Base-by-base conservation (phyloP, 2,888 invertebrate genomes). In the Mycalesis mineus region DNA sequence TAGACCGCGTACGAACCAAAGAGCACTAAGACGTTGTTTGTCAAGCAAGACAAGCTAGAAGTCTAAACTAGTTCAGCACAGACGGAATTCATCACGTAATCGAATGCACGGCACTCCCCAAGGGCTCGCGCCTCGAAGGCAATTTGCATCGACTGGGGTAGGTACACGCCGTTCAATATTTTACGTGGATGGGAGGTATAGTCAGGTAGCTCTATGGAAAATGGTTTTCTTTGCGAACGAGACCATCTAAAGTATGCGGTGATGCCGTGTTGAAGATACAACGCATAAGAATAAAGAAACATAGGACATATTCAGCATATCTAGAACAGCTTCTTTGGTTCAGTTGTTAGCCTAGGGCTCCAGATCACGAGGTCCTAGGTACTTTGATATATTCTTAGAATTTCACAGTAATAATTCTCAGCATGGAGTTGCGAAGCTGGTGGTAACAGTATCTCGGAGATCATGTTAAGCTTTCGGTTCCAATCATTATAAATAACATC, bases 81-180 rank as follows among this genome's bases (percentile, higher is more conserved):
- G 59, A 59, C 63, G 58, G 61, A 65, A 69, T 69, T 72, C 68
- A 71, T 71, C 73, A 70, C 71, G 70, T 74, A 74, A 73, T 75
- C 69, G 72, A 72, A 73, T 70, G 71, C 72, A 71, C 68, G 68
- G 64, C 62, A 61, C 62, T 65, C 70, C 68, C 69, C 33, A 57
- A 60, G 70, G 72, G 65, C 59, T 59, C 55, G 33, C 65, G 60
- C 62, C 60, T 60, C 62, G 63, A 64, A 67, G 68, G 67, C 71
- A 73, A 73, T 74, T 73, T 74, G 71, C 71, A 71, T 69, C 66
- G 54, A 57, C 56, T 56, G 57, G 45, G 66, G 36, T 64, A 60
- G 66, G 36, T 64, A 60, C 61, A 57, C 60, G 54, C 59, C 55
- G 61, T 57, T 63, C 66, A 64, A 61, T 62, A 61, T 67, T 67